phyloP scores from a whole-genome alignment of 2,888 invertebrate species.

The Willowsia nigromaculata region DNA sequence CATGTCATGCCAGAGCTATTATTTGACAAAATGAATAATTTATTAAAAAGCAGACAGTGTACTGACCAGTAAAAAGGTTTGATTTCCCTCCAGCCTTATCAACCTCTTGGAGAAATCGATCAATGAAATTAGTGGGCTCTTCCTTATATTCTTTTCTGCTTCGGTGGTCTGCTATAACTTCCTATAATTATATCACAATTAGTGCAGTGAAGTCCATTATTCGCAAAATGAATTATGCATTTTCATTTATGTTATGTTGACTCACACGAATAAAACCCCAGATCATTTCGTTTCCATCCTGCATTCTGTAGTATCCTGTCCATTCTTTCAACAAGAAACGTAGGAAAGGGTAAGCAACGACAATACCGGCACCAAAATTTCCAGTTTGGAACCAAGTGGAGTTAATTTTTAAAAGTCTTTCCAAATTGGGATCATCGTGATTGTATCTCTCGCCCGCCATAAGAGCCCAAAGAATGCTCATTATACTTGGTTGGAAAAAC shows the following conservation, averaged over 20 bases:
- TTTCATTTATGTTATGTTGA: not conserved
- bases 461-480: constrained; percentile 78
- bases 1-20: not conserved
- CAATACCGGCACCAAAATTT: constrained; percentile 76
- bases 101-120: constrained; percentile 74
- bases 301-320: constrained; percentile 83
- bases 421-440: constrained; percentile 76
- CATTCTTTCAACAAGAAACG: constrained; percentile 85
- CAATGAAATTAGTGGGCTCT: constrained; percentile 74
- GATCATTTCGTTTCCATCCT: constrained; percentile 71
- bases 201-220: too few relatives aligned
- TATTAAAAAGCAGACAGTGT: too few relatives aligned
- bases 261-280: constrained; percentile 70
- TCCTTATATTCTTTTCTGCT: constrained; percentile 61
- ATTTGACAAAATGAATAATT: too few relatives aligned
- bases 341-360: constrained; percentile 82
- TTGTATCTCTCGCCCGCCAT: constrained; percentile 76
- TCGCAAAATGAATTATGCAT: too few relatives aligned
- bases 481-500: constrained; percentile 75
- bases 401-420: constrained; percentile 72
- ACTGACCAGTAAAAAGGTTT: constrained; percentile 73
- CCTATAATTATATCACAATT: constrained; percentile 55
- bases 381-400: constrained; percentile 77
- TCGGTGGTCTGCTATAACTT: constrained; percentile 74
- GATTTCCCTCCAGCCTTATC: constrained; percentile 61